Evolutionary conservation across 2,113 vertebrate genomes (phyloP).

Genomic region (Cinclus cinclus): DNA sequence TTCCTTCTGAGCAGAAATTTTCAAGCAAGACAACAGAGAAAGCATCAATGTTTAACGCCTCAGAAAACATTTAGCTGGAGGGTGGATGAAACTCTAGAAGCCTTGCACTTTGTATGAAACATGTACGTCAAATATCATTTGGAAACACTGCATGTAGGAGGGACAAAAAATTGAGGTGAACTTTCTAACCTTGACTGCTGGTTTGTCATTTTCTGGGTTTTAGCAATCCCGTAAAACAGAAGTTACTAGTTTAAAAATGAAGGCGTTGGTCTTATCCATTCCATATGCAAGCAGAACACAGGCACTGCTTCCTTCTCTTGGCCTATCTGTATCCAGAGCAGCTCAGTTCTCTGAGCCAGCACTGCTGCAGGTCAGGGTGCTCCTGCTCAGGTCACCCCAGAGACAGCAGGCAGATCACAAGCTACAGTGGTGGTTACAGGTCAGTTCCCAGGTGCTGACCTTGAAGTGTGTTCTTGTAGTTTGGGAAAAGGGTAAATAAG

Average conservation of each 20-base stretch:
- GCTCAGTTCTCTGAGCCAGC: background rate
- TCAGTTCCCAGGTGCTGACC: background rate
- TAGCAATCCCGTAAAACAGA: background rate
- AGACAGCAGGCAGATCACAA: background rate
- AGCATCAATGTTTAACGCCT: background rate
- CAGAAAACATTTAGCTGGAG: background rate
- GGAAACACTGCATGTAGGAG: background rate
- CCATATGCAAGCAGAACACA: background rate
- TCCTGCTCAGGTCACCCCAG: background rate
- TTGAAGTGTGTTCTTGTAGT: background rate
- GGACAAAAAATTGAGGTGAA: background rate
- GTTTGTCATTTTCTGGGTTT: background rate
- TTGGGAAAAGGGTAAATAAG: background rate
- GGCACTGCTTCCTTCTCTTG: background rate
- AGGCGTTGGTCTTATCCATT: background rate
- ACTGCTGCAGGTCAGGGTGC: background rate
- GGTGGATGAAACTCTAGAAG: background rate
- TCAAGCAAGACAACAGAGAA: background rate
- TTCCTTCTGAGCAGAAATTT: slow-evolving; percentile 2
- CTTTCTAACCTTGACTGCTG: background rate
- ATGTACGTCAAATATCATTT: background rate
- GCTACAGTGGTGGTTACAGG: background rate
- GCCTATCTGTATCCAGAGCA: background rate
- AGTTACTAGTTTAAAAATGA: background rate
- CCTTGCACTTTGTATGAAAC: background rate